Percentiles rank a stretch among this genome's conserved stretches.
These are phyloP conservation scores for Helicoverpa zea DNA, from an alignment of 1,140 invertebrate species.

Conservation along the genomic window DNA sequence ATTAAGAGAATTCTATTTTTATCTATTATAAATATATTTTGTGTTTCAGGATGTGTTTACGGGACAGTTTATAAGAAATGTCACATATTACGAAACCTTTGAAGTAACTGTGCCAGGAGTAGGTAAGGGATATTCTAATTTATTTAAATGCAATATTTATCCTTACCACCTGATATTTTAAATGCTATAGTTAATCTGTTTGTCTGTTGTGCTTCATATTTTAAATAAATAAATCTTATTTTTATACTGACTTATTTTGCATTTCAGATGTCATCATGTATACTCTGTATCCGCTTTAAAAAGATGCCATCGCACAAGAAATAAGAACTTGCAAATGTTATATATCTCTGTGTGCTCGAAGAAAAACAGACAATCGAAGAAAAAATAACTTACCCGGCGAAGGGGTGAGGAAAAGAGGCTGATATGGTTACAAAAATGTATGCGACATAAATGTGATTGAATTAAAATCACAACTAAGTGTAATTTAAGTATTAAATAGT, in stretches of 20 bases:
- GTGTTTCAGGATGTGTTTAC: conserved; percentile 70
- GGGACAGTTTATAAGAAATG: conserved; percentile 59
- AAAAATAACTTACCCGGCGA: too few species aligned
- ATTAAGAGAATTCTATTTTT: background rate
- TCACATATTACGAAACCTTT: conserved; percentile 60
- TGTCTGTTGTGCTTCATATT: too few species aligned
- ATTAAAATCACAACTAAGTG: too few species aligned
- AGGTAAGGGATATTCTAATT: conserved; percentile 58
- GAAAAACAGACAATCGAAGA: too few species aligned
- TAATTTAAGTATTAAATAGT: too few species aligned
- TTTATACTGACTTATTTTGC: background rate
- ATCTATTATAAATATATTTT: background rate
- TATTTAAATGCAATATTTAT: background rate
- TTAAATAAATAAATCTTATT: background rate
- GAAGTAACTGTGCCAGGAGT: conserved; percentile 58
- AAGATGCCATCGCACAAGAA: background rate
- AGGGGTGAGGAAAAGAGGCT: too few species aligned
- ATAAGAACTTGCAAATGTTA: background rate
- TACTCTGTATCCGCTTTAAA: conserved; percentile 66
- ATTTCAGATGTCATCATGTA: conserved; percentile 70
- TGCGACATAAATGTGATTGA: too few species aligned
- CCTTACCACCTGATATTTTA: background rate
- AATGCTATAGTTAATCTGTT: background rate
- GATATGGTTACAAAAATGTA: too few species aligned
- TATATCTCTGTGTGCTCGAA: background rate